Evolutionary conservation across 2,797 vertebrate species (phyloP), one percentile per base, ranked within the genome.

Genomic region (Hirundo rustica): DNA sequence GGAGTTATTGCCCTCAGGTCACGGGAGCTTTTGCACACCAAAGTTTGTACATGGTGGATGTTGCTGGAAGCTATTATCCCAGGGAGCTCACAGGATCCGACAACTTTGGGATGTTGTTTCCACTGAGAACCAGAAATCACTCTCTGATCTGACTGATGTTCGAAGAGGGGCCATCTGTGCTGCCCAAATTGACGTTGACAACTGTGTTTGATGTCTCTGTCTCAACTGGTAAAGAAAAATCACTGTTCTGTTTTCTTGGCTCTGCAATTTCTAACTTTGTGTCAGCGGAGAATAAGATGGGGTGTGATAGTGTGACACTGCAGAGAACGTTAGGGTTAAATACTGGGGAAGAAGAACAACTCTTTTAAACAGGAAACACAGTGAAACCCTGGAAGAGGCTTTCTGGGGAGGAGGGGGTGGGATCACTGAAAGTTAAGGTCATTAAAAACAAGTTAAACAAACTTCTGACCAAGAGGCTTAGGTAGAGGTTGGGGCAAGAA

Each of bases 61-160:
- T 66, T 86, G 86, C 96, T 97, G 96, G 96, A 97, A 96, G 78
- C 88, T 87, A 96, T 97, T 96, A 97, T 93, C 92, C 85, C 84
- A 88, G 88, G 82, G 93, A 93, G 76, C 93, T 90, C 88, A 74
- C 65, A 74, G 92, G 86, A 95, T 95, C 68, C 7, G 0, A 88
- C 90, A 94, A 62, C 83, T 77, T 74, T 77, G 93, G 82, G 90
- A 87, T 80, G 88, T 65, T 87, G 88, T 87, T 96, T 94, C 96
- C 92, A 93, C 90, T 77, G 92, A 89, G 93, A 95, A 96, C 61
- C 88, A 95, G 93, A 95, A 97, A 96, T 94, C 95, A 93, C 88
- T 94, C 92, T 95, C 87, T 92, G 89, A 83, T 20, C 57, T 91
- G 79, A 85, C 78, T 90, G 51, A 64, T 93, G 87, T 72, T 95